phyloP scores from a whole-genome alignment of 2,888 invertebrate species.

The Stenotaenia linearis region DNA sequence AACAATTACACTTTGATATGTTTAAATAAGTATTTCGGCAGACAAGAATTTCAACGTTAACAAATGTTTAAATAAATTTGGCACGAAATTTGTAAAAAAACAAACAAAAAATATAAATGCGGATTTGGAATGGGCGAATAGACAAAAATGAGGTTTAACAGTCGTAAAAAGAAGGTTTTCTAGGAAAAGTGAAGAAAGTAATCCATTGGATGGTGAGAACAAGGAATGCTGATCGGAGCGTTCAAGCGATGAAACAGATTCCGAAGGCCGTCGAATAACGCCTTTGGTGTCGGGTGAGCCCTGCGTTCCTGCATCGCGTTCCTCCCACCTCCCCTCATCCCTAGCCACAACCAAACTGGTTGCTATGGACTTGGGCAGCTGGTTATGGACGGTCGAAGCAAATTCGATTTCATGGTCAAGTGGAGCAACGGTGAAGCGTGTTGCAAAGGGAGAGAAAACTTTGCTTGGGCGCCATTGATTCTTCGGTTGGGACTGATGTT shows the following conservation, averaged over 20 bases:
- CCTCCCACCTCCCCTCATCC: not conserved
- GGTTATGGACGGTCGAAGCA: slow-evolving; percentile 19
- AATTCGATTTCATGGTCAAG: slow-evolving; percentile 19
- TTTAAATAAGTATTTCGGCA: no score
- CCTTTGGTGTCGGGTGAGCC: slow-evolving; percentile 1
- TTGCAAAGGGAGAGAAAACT: slow-evolving; percentile 4
- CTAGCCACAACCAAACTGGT: not conserved
- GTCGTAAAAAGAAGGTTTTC: slow-evolving; percentile 3
- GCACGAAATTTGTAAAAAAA: not conserved
- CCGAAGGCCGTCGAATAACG: not conserved
- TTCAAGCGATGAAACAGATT: slow-evolving; percentile 15
- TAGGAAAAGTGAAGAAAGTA: not conserved
- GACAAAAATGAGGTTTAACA: not conserved
- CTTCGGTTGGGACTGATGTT: slow-evolving; percentile 8
- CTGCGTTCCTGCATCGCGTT: not conserved
- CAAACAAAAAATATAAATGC: not conserved
- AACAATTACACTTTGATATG: no score
- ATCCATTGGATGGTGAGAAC: slow-evolving; percentile 13
- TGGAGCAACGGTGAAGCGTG: slow-evolving; percentile 15
- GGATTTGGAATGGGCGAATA: not conserved
- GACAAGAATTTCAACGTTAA: no score
- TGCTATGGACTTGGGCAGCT: slow-evolving; percentile 15
- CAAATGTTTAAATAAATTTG: not conserved
- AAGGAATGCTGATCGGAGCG: slow-evolving; percentile 19
- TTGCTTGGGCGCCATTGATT: slow-evolving; percentile 15